phyloP scores from a whole-genome alignment of 30 jellyfish, hydroid and myxozoan species.

The Catostylus mosaicus region DNA sequence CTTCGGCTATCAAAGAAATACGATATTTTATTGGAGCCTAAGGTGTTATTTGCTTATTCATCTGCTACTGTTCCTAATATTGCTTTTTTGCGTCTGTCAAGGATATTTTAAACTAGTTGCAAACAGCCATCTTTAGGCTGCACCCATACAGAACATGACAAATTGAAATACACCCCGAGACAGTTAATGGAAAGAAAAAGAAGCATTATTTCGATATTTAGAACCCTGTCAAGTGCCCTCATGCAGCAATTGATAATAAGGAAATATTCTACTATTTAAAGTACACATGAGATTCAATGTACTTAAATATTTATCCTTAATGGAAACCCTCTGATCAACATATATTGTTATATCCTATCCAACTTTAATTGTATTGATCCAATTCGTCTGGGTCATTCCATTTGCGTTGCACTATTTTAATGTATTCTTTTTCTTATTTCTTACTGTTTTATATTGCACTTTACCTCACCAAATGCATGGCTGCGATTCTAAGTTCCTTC shows the following conservation, averaged over 20 bases:
- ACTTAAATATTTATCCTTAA: background rate
- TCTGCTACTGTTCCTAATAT: no score
- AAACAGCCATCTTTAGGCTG: no score
- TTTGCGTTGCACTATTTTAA: background rate
- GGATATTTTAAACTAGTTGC: no score
- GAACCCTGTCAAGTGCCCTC: background rate
- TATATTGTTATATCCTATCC: background rate
- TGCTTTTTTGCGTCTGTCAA: no score
- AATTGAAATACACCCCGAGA: no score
- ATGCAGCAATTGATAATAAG: background rate
- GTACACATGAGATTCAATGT: background rate
- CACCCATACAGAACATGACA: no score
- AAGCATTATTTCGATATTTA: no score
- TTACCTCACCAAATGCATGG: background rate
- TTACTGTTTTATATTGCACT: background rate
- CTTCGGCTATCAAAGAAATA: no score
- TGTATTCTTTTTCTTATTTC: background rate
- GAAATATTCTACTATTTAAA: background rate
- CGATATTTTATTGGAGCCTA: no score
- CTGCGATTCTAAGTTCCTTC: no score
- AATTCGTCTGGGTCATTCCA: background rate
- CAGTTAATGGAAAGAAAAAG: no score
- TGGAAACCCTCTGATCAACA: background rate
- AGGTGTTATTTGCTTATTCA: no score
- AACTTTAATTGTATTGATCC: background rate